phyloP scores from a whole-genome alignment of 1,140 invertebrate species.

The Polypedilum pembai region DNA sequence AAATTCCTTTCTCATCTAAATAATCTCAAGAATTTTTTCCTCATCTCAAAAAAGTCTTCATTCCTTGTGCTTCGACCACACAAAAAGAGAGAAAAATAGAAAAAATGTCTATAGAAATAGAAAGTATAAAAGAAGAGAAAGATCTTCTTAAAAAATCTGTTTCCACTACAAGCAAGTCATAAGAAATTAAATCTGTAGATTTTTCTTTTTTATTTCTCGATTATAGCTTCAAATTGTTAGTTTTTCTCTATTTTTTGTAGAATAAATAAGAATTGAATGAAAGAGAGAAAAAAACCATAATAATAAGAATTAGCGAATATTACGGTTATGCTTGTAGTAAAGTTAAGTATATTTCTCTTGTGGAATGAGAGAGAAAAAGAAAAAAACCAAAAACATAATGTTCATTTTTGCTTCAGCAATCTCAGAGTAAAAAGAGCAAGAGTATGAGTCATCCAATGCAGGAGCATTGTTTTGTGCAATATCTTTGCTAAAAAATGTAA shows the following conservation, averaged over 20 bases:
- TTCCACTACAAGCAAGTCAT: not conserved
- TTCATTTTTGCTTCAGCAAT: not conserved
- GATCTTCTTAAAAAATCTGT: not conserved
- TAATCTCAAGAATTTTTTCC: too few relatives aligned
- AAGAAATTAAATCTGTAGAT: not conserved
- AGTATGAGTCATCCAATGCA: not conserved
- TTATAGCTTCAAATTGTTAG: conserved; percentile 11
- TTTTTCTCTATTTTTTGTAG: not conserved
- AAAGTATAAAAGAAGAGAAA: not conserved
- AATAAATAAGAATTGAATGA: not conserved
- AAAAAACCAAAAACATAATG: conserved; percentile 13
- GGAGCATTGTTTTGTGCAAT: not conserved
- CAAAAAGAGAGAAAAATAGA: too few relatives aligned
- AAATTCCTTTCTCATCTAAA: too few relatives aligned
- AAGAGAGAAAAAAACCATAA: not conserved
- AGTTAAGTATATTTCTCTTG: conserved; percentile 3
- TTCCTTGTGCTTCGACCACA: not conserved
- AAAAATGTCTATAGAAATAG: not conserved
- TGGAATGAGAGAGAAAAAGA: not conserved
- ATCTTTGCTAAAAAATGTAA: not conserved
- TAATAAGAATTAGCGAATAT: conserved; percentile 16
- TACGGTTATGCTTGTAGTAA: conserved; percentile 2
- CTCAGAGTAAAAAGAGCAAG: not conserved
- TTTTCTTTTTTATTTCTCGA: not conserved
- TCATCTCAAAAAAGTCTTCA: not conserved